Base-by-base conservation (phyloP, 2,888 invertebrate genomes). In the Desoria tigrina region DNA sequence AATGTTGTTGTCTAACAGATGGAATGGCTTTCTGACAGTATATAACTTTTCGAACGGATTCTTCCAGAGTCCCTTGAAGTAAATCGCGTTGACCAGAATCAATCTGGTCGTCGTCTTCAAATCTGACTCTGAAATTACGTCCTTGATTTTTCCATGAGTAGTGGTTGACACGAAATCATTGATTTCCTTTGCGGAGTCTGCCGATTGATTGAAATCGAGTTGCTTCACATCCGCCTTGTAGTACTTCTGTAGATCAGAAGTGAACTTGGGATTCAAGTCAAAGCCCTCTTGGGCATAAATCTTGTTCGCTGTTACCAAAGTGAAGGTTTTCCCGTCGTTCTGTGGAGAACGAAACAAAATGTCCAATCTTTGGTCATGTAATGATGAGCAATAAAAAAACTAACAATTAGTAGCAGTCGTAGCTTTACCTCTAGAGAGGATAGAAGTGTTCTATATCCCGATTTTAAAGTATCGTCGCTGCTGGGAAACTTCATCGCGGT, bases 121-220 rank as follows among this genome's bases (percentile, higher is more conserved):
- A 79, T 72, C 72, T 14, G 60, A 66, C 7, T 77, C 32, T 1
- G 79, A 77, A 45, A 84, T 76, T 16, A 84, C 74, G 64, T 83
- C 78, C 56, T 79, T 79, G 37, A 84, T 84, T 71, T 81, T 81
- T 26, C 78, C 77, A 7, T 79, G 78, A 0, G 84, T 84, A 42
- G 80, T 76, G 6, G 79, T 74, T 32, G 78, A n/a, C n/a, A n/a
- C n/a, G n/a, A n/a, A n/a, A n/a, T n/a, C n/a, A n/a, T n/a, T n/a
- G n/a, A n/a, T n/a, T 3, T 59, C 63, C n/a, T 77, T 53, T 2
- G 79, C 77, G 6, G 78, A 64, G 21, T 74, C 77, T 27, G 71
- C 64, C 18, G 69, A 75, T 1, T 77, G 70, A 1, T 73, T 60
- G 57, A 78, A 79, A 57, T 79, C 75, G 14, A 79, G 61, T 27